These are phyloP conservation scores for Ceratitis capitata DNA, from an alignment of 1,140 invertebrate genomes.

Conservation along the genomic window DNA sequence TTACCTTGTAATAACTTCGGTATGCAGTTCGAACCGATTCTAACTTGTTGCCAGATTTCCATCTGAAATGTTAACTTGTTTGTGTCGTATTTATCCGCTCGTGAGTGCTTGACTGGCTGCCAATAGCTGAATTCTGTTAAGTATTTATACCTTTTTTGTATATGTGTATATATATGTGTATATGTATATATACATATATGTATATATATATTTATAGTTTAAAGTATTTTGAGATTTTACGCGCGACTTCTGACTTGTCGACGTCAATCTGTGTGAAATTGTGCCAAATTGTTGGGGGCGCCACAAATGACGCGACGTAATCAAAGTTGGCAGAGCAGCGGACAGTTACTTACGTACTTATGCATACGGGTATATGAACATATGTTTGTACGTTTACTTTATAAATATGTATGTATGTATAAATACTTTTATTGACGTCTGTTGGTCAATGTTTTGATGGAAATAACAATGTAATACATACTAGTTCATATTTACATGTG, in stretches of 20 bases:
- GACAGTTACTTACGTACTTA: too few relatives aligned
- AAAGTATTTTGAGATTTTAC: neutral
- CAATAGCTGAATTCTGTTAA: neutral
- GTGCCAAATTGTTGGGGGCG: neutral
- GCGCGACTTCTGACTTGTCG: neutral
- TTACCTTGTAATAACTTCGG: too few relatives aligned
- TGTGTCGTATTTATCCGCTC: neutral
- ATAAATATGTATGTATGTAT: neutral
- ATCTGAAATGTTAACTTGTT: neutral
- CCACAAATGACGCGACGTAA: neutral
- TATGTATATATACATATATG: too few relatives aligned
- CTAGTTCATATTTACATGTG: neutral
- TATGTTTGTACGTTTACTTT: neutral
- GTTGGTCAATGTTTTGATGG: neutral
- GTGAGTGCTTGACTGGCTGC: neutral
- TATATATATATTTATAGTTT: too few relatives aligned
- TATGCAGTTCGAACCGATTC: too few relatives aligned
- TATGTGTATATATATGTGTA: too few relatives aligned
- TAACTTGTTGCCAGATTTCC: too few relatives aligned
- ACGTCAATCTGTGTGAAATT: neutral
- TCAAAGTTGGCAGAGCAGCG: neutral
- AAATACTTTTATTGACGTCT: neutral
- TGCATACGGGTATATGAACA: neutral
- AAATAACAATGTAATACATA: neutral
- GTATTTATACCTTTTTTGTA: too few relatives aligned